A percentile compares a stretch with the other conserved stretches of the same genome.
Conservation (phyloP, 2,113 vertebrate genomes). For the human region GRCh38 chr20:55481501-55482000, state of each 20-base stretch:
- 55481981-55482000: too few species aligned
- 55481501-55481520: neutral
- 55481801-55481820: neutral
- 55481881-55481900: too few species aligned
- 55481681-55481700: neutral
- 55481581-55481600: rapidly evolving
- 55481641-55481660: rapidly evolving
- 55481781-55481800: neutral
- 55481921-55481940: neutral
- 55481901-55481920: rapidly evolving
- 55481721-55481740: neutral
- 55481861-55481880: neutral
- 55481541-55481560: rapidly evolving
- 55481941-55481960: neutral
- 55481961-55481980: too few species aligned
- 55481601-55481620: rapidly evolving
- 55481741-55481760: too few species aligned
- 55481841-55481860: rapidly evolving
- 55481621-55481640: rapidly evolving
- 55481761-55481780: rapidly evolving
- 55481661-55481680: neutral
- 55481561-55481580: neutral
- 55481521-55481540: too few species aligned
- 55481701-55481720: neutral
- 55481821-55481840: rapidly evolving